These are phyloP conservation scores for Echeneis naucrates DNA, from an alignment of 2,797 vertebrate species.

Conservation along the genomic window DNA sequence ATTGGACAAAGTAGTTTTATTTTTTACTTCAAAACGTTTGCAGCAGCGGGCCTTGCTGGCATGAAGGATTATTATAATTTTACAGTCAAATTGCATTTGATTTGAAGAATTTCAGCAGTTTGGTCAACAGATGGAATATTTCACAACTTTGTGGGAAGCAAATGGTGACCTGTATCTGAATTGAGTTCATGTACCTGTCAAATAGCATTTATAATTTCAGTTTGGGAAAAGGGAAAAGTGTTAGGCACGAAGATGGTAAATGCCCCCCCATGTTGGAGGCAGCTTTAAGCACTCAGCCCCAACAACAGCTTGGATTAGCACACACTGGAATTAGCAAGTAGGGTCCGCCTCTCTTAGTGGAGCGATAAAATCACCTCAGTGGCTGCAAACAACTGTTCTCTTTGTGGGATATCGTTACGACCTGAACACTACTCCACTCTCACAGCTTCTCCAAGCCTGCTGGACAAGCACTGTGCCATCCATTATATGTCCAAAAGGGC, in stretches of 20 bases:
- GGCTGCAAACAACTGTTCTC: slow-evolving; percentile 76
- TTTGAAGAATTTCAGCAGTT: slow-evolving; percentile 9
- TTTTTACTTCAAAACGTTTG: slow-evolving; percentile 5
- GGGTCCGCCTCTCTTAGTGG: slow-evolving; percentile 63
- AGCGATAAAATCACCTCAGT: slow-evolving; percentile 77
- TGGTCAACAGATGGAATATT: slow-evolving; percentile 1
- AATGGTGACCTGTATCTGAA: slow-evolving; percentile 21
- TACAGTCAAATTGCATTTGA: not conserved
- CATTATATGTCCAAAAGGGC: slow-evolving; percentile 85
- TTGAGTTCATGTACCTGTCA: not conserved
- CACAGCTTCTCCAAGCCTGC: slow-evolving; percentile 66
- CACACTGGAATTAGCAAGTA: slow-evolving; percentile 68
- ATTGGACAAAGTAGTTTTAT: not conserved
- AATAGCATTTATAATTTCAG: slow-evolving; percentile 2
- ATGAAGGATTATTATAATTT: not conserved
- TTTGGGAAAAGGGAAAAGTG: slow-evolving; percentile 6
- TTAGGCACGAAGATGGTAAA: slow-evolving; percentile 18
- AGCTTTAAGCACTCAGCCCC: slow-evolving; percentile 29
- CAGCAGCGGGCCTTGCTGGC: not conserved
- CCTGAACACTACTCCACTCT: slow-evolving; percentile 68
- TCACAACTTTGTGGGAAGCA: slow-evolving; percentile 4
- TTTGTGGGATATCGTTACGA: slow-evolving; percentile 81
- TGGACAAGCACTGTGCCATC: slow-evolving; percentile 78
- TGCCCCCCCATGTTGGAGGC: not conserved
- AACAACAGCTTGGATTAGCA: slow-evolving; percentile 58